Base-by-base conservation (phyloP, 2,113 vertebrate genomes). In the Tachycineta bicolor region DNA sequence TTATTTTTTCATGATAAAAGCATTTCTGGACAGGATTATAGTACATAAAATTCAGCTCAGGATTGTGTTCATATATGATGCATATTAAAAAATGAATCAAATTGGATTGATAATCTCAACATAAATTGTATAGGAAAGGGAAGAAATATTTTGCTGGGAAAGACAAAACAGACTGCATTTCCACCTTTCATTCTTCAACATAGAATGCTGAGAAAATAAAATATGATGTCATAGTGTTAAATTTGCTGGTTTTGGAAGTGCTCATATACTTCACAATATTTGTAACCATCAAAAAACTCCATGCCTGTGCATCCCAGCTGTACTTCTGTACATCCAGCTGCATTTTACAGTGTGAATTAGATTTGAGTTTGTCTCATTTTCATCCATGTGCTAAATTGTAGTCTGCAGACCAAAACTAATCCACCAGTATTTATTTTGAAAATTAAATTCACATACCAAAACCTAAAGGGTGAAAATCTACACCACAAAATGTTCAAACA, bases 341-440 rank as follows among this genome's bases (percentile, higher is more conserved):
- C 78, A 95, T 92, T 94, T 93, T 94, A 53, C 46, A 81, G 41
- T 21, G 41, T 69, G 78, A 96, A 91, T 95, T 94, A 86, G 77
- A 84, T 95, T 93, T 92, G 31, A 94, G 49, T 91, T 74, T 90
- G 56, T 83, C 90, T 95, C 83, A 80, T 95, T 94, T 94, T 94
- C 83, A 96, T 82, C 87, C 78, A 77, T 90, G 88, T 5, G 9
- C 78, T 96, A 94, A 96, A 96, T 87, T 96, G 84, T 90, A 88
- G 46, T 79, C 88, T 83, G 43, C 25, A 91, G 84, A 93, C 90
- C 14, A 8, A 96, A 96, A 92, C 85, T 93, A 95, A 95, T 96
- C 74, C 70, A 90, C 75, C 87, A 94, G 90, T 46, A 83, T 56
- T 85, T 93, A 78, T 87, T 96, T 88, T 37, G 62, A 92, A 94